Conservation (phyloP, 92 coral and sea anemone species). For the Paragorgia papillata region DNA sequence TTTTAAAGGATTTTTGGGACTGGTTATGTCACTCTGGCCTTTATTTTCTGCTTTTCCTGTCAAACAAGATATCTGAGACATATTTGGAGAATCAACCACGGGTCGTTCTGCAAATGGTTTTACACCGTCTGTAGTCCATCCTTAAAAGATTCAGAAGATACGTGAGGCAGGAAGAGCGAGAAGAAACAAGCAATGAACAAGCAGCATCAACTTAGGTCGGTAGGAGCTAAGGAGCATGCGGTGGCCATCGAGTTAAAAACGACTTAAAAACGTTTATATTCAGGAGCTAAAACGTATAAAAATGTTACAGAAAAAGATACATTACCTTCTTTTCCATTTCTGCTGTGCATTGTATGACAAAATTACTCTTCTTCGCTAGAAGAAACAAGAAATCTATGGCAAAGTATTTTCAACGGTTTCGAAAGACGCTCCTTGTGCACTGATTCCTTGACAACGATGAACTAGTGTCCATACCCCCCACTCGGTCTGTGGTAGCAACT, state of each 20-base stretch:
- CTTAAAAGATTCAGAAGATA: background rate
- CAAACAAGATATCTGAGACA: constrained; percentile 26
- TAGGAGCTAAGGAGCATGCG: background rate
- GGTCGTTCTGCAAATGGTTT: constrained; percentile 13
- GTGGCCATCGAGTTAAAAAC: too few species aligned
- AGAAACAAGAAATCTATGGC: background rate
- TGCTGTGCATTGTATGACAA: constrained; percentile 6
- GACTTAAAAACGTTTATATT: too few species aligned
- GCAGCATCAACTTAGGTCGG: background rate
- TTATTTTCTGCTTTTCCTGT: background rate
- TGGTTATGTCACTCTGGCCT: background rate
- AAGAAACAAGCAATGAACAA: background rate
- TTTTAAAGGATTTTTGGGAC: too few species aligned
- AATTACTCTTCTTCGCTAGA: background rate
- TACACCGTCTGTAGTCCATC: background rate
- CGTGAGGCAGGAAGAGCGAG: too few species aligned
- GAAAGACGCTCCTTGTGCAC: constrained; percentile 24
- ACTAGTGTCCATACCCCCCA: background rate
- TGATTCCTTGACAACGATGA: constrained; percentile 33
- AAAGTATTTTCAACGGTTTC: background rate
- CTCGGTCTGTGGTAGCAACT: too few species aligned
- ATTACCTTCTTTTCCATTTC: constrained; percentile 16
- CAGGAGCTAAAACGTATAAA: background rate
- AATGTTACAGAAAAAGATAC: background rate
- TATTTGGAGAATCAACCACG: constrained; percentile 1